phyloP scores from a whole-genome alignment of 37 sponge, comb jelly and placozoan species.

The Hexactinellida sp. region DNA sequence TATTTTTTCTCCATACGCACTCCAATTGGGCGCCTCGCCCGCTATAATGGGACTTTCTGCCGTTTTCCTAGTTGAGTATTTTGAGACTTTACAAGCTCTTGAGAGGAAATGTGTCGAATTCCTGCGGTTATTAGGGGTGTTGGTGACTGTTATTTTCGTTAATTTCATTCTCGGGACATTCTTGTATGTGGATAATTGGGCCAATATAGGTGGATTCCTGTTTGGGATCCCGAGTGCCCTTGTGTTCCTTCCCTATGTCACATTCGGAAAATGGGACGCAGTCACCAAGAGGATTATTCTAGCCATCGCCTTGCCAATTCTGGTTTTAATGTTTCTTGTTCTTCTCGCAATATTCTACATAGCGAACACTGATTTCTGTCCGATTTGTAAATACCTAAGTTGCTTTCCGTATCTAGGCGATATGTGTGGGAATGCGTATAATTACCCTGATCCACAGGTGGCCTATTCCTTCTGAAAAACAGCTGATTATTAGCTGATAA shows the following conservation, averaged over 20 bases:
- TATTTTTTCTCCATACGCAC: conserved; percentile 77
- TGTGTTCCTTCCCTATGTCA: conserved; percentile 93
- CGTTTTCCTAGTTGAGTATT: conserved; percentile 76
- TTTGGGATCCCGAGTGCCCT: conserved; percentile 73
- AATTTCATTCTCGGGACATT: conserved; percentile 58
- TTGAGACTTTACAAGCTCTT: conserved; percentile 81
- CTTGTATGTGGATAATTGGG: conserved; percentile 74
- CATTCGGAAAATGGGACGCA: conserved; percentile 74
- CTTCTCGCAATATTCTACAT: conserved; percentile 73
- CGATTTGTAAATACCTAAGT: conserved; percentile 67
- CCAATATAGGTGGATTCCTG: conserved; percentile 71
- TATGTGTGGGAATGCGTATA: conserved; percentile 51
- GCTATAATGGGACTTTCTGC: conserved; percentile 77
- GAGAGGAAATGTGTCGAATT: conserved; percentile 60
- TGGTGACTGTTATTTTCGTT: conserved; percentile 34
- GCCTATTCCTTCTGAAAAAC: not conserved
- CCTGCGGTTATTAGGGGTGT: conserved; percentile 43
- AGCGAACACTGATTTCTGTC: conserved; percentile 53
- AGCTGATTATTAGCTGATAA: no score
- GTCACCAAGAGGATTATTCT: conserved; percentile 56
- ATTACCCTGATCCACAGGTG: conserved; percentile 31
- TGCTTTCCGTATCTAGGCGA: conserved; percentile 65
- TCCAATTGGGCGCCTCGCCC: conserved; percentile 59
- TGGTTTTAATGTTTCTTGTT: conserved; percentile 48
- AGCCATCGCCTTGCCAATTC: conserved; percentile 49